Evolutionary conservation across 2,888 invertebrate genomes (phyloP).

Genomic region (Schrankia costaestrigalis): DNA sequence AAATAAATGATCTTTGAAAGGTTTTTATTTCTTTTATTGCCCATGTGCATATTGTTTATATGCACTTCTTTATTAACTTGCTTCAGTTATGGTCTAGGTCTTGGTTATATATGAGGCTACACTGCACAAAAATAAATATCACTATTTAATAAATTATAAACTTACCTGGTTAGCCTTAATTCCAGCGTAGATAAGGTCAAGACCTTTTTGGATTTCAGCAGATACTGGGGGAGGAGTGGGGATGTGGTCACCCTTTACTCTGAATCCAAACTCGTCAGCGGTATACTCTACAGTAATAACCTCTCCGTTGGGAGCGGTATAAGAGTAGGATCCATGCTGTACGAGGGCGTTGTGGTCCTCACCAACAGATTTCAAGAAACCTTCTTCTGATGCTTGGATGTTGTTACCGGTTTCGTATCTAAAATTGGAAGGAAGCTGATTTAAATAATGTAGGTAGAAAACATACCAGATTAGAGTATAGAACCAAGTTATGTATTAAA

Average conservation of each 20-base stretch:
- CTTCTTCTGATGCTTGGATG: conserved; percentile 89
- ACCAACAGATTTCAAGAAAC: conserved; percentile 85
- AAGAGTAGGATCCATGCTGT: conserved; percentile 88
- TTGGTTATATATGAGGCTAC: not conserved
- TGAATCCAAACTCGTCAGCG: conserved; percentile 91
- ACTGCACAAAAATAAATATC: not conserved
- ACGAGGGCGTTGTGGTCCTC: conserved; percentile 86
- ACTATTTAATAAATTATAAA: conserved; percentile 1
- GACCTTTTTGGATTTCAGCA: conserved; percentile 91
- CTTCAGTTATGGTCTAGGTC: too few species aligned
- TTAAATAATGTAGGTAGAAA: too few species aligned
- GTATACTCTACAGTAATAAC: conserved; percentile 88
- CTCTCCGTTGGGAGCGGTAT: conserved; percentile 89
- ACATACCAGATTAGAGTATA: too few species aligned
- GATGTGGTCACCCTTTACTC: conserved; percentile 89
- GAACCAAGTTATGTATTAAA: too few species aligned
- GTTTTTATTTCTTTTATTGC: too few species aligned
- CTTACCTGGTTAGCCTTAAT: conserved; percentile 82
- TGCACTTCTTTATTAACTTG: too few species aligned
- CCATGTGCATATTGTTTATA: too few species aligned
- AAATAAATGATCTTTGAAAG: too few species aligned
- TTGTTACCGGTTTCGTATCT: conserved; percentile 92
- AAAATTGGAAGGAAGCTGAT: too few species aligned
- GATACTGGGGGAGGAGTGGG: conserved; percentile 92
- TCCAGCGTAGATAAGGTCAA: conserved; percentile 92